A percentile compares a stretch with the other conserved stretches of the same genome.
Evolutionary conservation across 1,140 invertebrate genomes (phyloP).

Genomic region (Potamilus streckersoni): DNA sequence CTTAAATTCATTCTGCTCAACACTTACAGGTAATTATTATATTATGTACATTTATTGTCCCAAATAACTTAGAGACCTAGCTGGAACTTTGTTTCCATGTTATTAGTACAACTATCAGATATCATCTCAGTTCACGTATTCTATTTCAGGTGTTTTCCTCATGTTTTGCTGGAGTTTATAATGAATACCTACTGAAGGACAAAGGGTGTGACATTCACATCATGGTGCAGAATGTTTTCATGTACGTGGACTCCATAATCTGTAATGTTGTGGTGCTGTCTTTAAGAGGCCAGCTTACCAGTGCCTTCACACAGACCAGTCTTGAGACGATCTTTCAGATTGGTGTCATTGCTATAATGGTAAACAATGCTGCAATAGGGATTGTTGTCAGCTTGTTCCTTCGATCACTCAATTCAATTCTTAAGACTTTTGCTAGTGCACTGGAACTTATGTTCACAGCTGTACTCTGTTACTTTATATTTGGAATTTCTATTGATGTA

Average conservation of each 20-base stretch:
- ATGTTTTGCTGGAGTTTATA: slow-evolving; percentile 95
- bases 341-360: slow-evolving; percentile 83
- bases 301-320: slow-evolving; percentile 42
- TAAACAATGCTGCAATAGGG: slow-evolving; percentile 91
- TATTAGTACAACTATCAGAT: no score
- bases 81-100: no score
- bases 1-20: no score
- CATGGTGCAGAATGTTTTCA: slow-evolving; percentile 94
- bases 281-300: slow-evolving; percentile 62
- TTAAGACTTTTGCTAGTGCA: slow-evolving; percentile 96
- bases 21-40: no score
- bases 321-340: slow-evolving; percentile 75
- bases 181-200: slow-evolving; percentile 92
- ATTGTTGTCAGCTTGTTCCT: slow-evolving; percentile 95
- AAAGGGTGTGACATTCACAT: slow-evolving; percentile 85
- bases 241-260: slow-evolving; percentile 95
- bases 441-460: slow-evolving; percentile 93
- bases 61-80: no score
- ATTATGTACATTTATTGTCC: no score
- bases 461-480: slow-evolving; percentile 88
- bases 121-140: not conserved
- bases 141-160: slow-evolving; percentile 89
- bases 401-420: slow-evolving; percentile 92
- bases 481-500: slow-evolving; percentile 85
- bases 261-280: slow-evolving; percentile 83